Conservation (phyloP, 2,113 vertebrate species). For the Alethe castanea region DNA sequence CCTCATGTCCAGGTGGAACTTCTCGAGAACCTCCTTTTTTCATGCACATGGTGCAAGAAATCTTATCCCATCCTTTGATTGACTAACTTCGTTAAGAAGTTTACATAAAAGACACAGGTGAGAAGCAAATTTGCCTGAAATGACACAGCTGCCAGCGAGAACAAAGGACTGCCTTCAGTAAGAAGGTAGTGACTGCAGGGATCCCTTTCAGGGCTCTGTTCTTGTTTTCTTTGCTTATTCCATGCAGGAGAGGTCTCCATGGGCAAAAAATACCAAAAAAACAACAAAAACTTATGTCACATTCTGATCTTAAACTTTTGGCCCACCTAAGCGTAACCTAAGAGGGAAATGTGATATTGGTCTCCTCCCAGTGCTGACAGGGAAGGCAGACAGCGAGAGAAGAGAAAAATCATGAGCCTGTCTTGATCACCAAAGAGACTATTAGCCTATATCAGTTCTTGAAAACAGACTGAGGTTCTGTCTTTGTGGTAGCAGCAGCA, state of each 20-base stretch:
- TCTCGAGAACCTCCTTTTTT: too few relatives aligned
- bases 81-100: background rate
- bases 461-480: background rate
- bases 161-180: background rate
- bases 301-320: background rate
- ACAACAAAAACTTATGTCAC: accelerated
- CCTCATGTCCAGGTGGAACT: too few relatives aligned
- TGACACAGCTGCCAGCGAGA: background rate
- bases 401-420: background rate
- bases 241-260: background rate
- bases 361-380: background rate
- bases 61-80: background rate
- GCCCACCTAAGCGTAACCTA: background rate
- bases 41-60: background rate
- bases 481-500: background rate
- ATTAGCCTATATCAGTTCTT: background rate
- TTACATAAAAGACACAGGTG: background rate
- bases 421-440: background rate
- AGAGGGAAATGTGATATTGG: accelerated
- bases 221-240: background rate
- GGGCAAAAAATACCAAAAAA: background rate
- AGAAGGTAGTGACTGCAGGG: background rate
- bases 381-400: background rate
- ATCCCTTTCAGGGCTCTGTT: background rate
- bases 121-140: background rate